Conservation (phyloP, 2,888 invertebrate genomes). For the Amphipyra berbera region DNA sequence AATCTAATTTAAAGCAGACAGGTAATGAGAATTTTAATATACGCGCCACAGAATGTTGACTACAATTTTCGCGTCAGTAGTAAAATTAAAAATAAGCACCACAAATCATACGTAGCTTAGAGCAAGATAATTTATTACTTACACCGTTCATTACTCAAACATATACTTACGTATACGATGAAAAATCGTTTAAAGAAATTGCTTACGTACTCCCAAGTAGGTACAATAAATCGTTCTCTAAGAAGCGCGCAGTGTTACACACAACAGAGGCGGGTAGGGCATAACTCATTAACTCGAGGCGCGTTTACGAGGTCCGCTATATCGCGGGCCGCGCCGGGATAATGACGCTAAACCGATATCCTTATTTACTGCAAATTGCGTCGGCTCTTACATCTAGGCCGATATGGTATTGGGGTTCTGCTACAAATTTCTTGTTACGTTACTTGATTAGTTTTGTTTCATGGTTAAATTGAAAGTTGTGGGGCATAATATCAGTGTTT, state of each 20-base stretch:
- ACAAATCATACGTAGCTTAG: constrained; percentile 50
- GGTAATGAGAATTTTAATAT: constrained; percentile 50
- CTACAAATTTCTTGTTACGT: constrained; percentile 64
- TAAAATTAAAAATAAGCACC: constrained; percentile 52
- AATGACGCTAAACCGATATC: constrained; percentile 87
- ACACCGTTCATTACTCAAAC: constrained; percentile 62
- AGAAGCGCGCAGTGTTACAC: constrained; percentile 62
- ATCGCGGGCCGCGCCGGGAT: constrained; percentile 72
- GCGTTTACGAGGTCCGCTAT: constrained; percentile 73
- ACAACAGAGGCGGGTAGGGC: constrained; percentile 60
- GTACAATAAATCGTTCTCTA: constrained; percentile 71
- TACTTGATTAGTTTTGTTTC: constrained; percentile 66
- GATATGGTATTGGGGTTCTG: constrained; percentile 53
- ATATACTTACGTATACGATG: constrained; percentile 57
- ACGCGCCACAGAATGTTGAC: constrained; percentile 28
- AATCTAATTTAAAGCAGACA: constrained; percentile 38
- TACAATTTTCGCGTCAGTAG: constrained; percentile 51
- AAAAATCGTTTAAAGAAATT: constrained; percentile 73
- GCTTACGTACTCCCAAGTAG: constrained; percentile 62
- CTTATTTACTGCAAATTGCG: constrained; percentile 89
- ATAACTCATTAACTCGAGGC: constrained; percentile 69
- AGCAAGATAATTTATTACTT: constrained; percentile 60
- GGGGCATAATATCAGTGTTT: constrained; percentile 44
- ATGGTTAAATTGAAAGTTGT: constrained; percentile 55
- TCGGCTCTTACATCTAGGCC: constrained; percentile 67